A percentile compares a stretch with the other conserved stretches of the same genome.
Conservation (phyloP, 1,140 invertebrate genomes). For the Bicyclus anynana region DNA sequence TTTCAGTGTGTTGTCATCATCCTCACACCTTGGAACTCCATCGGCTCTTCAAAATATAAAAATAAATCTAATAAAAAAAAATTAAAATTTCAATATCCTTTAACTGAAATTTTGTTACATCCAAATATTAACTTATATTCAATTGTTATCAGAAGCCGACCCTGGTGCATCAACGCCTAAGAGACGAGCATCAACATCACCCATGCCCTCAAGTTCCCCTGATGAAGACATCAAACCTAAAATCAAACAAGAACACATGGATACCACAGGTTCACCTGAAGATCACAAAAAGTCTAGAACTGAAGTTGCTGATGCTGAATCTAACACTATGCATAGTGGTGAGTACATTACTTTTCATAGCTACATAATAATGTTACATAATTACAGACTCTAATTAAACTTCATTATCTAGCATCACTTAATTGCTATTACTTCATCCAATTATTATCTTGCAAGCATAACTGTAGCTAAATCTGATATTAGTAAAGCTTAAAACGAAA, state of each 20-base stretch:
- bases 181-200: conserved; percentile 80
- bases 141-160: conserved; percentile 52
- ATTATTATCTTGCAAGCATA: too few species aligned
- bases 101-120: background rate
- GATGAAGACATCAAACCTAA: conserved; percentile 84
- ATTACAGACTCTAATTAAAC: too few species aligned
- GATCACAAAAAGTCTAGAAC: conserved; percentile 85
- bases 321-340: conserved; percentile 93
- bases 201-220: conserved; percentile 79
- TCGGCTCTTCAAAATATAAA: too few species aligned
- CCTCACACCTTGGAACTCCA: too few species aligned
- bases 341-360: too few species aligned
- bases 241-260: conserved; percentile 84
- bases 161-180: conserved; percentile 79
- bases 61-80: too few species aligned
- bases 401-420: too few species aligned
- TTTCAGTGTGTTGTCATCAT: too few species aligned
- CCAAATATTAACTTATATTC: background rate
- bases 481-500: too few species aligned
- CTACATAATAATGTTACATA: too few species aligned
- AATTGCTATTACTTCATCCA: too few species aligned
- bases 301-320: conserved; percentile 90
- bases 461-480: too few species aligned
- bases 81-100: background rate
- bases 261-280: conserved; percentile 79